phyloP scores from a whole-genome alignment of 2,113 vertebrate species.

The Furnarius figulus region DNA sequence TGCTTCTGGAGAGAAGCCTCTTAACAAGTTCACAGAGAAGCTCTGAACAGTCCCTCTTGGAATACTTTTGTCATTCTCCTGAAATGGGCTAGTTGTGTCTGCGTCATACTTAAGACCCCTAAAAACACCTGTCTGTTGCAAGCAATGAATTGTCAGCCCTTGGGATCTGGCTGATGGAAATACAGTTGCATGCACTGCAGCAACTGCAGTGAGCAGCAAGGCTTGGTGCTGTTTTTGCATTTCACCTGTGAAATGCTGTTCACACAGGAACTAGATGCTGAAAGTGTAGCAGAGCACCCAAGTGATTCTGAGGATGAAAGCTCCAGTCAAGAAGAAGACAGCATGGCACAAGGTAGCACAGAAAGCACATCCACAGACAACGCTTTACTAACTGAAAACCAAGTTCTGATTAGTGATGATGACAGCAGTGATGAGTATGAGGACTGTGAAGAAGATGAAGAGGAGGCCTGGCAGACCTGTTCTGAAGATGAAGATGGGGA shows the following conservation, averaged over 20 bases:
- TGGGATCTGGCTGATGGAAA: neutral
- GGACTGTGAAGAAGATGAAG: slow-evolving; percentile 81
- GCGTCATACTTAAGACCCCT: neutral
- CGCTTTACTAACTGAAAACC: neutral
- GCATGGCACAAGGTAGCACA: neutral
- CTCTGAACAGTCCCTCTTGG: neutral
- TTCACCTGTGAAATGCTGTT: neutral
- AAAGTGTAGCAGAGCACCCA: neutral
- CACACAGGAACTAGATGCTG: slow-evolving; percentile 70
- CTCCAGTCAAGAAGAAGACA: neutral
- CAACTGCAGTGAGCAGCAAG: neutral
- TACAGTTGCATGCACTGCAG: neutral
- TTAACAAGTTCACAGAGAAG: neutral
- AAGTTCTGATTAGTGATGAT: slow-evolving; percentile 3
- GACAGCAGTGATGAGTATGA: slow-evolving; percentile 71
- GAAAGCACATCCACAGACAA: neutral
- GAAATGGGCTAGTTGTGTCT: neutral
- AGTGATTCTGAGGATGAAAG: slow-evolving; percentile 29
- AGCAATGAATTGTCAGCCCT: neutral
- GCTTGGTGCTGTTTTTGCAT: neutral
- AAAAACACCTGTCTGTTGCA: neutral
- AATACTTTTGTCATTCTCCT: neutral
- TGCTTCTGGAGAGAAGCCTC: neutral
- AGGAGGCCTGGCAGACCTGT: slow-evolving; percentile 86
- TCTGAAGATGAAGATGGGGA: slow-evolving; percentile 78